Base-by-base conservation (phyloP, 2,888 invertebrate species). In the Lottia gigantea region DNA sequence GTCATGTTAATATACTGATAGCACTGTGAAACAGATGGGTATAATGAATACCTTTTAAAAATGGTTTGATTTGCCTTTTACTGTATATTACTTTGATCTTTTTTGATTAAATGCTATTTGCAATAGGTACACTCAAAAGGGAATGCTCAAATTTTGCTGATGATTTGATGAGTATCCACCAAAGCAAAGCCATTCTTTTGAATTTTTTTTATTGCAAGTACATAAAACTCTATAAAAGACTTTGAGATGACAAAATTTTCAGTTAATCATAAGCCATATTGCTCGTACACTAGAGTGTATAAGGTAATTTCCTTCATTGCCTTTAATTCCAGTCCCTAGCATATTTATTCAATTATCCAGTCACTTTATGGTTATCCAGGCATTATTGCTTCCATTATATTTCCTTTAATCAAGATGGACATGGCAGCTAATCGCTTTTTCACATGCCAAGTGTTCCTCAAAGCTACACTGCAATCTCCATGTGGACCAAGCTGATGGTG, bases 291-390 rank as follows among this genome's bases (percentile, higher is more conserved):
- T 55, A 23, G 23, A 55, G 55, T 55, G 55, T 63, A 26, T 19
- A 63, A 71, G 71, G 71, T 71, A 71, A 71, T 71, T 71, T 71
- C 67, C 66, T 46, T 45, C 25, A 45, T 63, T 40, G 63, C 25
- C 62, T 62, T 62, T 62, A 63, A 66, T 66, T 49, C 25, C 25
- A 55, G 47, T 46, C 23, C 71, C 26, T 19, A 40, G 63, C 66
- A 63, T 67, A 71, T 67, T 67, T 67, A 46, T 62, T 63, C 63
- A 67, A 67, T 71, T 71, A 67, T 67, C 71, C 66, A 66, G 62
- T 71, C 62, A 71, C 67, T 67, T 67, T 55, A 47, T 45, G 49
- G 47, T 64, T 55, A 23, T 55, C 55, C 55, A 55, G 55, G 23
- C 55, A 68, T 62, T 62, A 62, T 55, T 62, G 46, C 19, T 26